Percentiles rank a stretch among this genome's conserved stretches.
Evolutionary conservation across 2,888 invertebrate species (phyloP).

Genomic region (Lasius fuliginosus): DNA sequence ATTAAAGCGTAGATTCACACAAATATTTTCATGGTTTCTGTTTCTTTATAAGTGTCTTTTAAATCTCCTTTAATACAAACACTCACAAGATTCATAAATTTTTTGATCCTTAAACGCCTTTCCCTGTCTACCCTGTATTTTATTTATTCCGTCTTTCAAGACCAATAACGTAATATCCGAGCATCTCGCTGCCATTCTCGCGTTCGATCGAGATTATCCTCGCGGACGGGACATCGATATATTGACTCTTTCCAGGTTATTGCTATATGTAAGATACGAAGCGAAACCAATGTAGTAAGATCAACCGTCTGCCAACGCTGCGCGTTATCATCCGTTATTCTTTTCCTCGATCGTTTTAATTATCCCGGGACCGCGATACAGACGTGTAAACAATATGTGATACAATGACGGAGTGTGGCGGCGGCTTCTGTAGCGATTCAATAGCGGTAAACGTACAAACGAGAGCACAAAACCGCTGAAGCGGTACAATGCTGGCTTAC

Average conservation of each 20-base stretch:
- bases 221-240: not conserved
- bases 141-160: slow-evolving; percentile 78
- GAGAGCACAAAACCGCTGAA: slow-evolving; percentile 73
- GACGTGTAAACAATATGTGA: slow-evolving; percentile 43
- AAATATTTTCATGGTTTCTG: slow-evolving; percentile 25
- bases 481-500: slow-evolving; percentile 80
- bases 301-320: not conserved
- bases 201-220: slow-evolving; percentile 64
- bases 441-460: slow-evolving; percentile 65
- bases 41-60: slow-evolving; percentile 27
- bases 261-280: not conserved
- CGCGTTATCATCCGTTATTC: slow-evolving; percentile 7
- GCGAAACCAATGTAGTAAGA: not conserved
- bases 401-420: slow-evolving; percentile 13
- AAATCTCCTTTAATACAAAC: not conserved
- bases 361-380: slow-evolving; percentile 25
- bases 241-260: not conserved
- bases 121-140: slow-evolving; percentile 25
- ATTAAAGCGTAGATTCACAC: slow-evolving; percentile 18
- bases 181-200: slow-evolving; percentile 82
- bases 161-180: slow-evolving; percentile 84
- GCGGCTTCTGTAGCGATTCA: slow-evolving; percentile 49
- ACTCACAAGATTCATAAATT: slow-evolving; percentile 36
- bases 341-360: slow-evolving; percentile 38
- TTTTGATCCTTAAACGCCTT: slow-evolving; percentile 23